phyloP scores from a whole-genome alignment of 2,113 vertebrate genomes.

The Aythya baeri region DNA sequence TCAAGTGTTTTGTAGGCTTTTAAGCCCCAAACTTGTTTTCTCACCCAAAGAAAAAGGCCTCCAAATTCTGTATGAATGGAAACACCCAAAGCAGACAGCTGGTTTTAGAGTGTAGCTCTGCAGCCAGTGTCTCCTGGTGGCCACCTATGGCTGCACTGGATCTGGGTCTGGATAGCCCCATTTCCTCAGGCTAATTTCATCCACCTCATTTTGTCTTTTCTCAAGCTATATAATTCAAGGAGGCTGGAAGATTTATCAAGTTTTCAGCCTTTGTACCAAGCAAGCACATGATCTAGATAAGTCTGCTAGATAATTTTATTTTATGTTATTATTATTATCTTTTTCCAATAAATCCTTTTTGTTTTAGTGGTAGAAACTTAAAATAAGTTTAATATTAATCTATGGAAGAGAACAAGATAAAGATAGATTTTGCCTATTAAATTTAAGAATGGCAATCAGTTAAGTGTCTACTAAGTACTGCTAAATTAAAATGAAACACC shows the following conservation, averaged over 20 bases:
- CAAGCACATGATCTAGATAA: background rate
- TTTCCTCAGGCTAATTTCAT: background rate
- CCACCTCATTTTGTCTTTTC: background rate
- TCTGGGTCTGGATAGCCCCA: background rate
- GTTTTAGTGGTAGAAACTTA: constrained; percentile 17
- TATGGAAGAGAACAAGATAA: constrained; percentile 39
- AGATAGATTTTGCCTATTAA: constrained; percentile 62
- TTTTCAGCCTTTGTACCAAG: background rate
- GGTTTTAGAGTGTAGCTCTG: background rate
- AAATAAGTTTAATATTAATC: constrained; percentile 47
- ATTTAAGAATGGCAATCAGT: constrained; percentile 53
- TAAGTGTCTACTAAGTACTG: constrained; percentile 47
- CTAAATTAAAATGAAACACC: constrained; percentile 65
- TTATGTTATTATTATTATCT: background rate
- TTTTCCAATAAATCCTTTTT: constrained; percentile 1
- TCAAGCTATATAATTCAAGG: background rate
- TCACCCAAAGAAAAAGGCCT: background rate
- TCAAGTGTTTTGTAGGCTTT: background rate
- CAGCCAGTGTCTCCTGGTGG: background rate
- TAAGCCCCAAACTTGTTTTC: fast-evolving
- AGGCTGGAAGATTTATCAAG: background rate
- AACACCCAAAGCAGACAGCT: background rate
- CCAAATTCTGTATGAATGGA: fast-evolving
- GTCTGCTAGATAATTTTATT: background rate
- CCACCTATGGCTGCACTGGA: background rate